Evolutionary conservation across 2,888 invertebrate species (phyloP), one percentile per base, ranked within the genome.

Genomic region (Labia minor): DNA sequence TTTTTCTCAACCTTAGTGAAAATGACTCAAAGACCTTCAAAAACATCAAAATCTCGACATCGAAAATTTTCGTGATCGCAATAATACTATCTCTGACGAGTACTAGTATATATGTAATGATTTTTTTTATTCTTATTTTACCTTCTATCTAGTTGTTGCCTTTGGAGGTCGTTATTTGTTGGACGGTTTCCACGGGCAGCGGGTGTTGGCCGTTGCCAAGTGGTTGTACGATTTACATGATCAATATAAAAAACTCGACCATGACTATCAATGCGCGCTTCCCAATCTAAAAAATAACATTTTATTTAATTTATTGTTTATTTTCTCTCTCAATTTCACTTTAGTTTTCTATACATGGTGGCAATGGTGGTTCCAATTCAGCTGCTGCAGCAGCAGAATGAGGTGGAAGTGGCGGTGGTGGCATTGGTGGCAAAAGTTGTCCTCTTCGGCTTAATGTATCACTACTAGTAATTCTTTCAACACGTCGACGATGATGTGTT

Each of bases 241-340:
- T 98, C 97, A 68, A 98, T 95, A 79, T 97, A 98, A 78, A 98
- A 97, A 67, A 96, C 90, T 37, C 98, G 85, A 0, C 97, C 97
- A 76, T 96, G 95, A 72, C 92, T 92, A 77, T 98, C 98, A 81
- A 96, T 92, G 68, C 97, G 85, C 0, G 96, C 95, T 79, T 98
- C 97, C 97, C 97, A 98, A 21, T 95, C 95, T 86, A 80, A 16
- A 80, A 75, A 66, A 63, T 67, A 66, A 21, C 26, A 26, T 3
- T 26, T 26, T 26, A 26, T 26, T 26, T 26, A 8, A 8, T 26
- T 6, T 26, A 26, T 26, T 26, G 26, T 26, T 26, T 26, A 6
- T 26, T 26, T n/a, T n/a, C n/a, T n/a, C n/a, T n/a, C n/a, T n/a
- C n/a, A n/a, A n/a, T n/a, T n/a, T n/a, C n/a, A n/a, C n/a, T n/a